phyloP scores from a whole-genome alignment of 2,888 invertebrate species.

The Ceraclea dissimilis region DNA sequence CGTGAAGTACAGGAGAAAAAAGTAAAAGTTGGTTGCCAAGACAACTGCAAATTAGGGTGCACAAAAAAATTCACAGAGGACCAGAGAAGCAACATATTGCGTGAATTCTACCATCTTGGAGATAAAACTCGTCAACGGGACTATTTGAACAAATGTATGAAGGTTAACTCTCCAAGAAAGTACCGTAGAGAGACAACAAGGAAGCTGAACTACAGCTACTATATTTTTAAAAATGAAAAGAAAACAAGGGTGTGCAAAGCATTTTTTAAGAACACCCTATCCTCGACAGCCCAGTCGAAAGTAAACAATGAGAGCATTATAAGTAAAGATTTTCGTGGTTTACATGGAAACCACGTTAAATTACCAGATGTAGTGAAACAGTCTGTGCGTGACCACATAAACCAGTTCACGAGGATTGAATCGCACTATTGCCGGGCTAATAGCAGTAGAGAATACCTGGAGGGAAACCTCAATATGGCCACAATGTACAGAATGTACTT shows the following conservation, averaged over 20 bases:
- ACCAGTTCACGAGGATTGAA: neutral
- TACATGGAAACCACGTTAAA: neutral
- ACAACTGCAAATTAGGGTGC: neutral
- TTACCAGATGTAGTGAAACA: neutral
- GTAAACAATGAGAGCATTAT: neutral
- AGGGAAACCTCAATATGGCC: neutral
- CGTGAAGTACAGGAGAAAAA: neutral
- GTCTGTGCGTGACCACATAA: neutral
- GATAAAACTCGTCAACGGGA: neutral
- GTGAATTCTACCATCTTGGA: neutral
- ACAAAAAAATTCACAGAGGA: neutral
- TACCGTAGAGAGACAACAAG: neutral
- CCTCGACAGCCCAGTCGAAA: neutral
- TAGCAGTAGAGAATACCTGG: neutral
- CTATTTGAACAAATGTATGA: neutral
- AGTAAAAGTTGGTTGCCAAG: neutral
- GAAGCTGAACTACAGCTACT: neutral
- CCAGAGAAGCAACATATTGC: neutral
- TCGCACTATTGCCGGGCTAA: neutral
- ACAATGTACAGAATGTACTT: neutral
- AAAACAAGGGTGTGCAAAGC: neutral
- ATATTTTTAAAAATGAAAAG: neutral
- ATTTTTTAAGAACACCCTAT: neutral
- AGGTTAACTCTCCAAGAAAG: neutral
- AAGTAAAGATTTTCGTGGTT: neutral